Evolutionary conservation across 1,140 invertebrate species (phyloP), one percentile per base, ranked within the genome.

Genomic region (Philaenus spumarius): DNA sequence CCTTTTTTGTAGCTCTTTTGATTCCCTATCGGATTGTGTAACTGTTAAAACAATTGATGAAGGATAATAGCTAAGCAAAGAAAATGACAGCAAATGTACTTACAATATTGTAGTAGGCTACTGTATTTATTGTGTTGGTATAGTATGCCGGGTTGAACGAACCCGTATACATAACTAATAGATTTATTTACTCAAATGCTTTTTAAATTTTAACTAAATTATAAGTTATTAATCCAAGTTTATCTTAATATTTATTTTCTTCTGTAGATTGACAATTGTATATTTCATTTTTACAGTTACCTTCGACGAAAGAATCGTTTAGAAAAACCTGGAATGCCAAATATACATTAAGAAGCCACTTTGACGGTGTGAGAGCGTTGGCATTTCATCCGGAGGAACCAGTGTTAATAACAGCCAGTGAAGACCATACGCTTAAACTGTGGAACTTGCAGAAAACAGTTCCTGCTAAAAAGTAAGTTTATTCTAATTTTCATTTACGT

Each of bases 391-490:
- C 97, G 35, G 86, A 87, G 53, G 96, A 99, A 73, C 89, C 96
- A 40, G 93, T 98, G 46, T 78, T 99, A 46, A 92, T 99, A 66
- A 98, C 97, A 12, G 97, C 95, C 5, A 96, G 93, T 50, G 97
- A 99, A 77, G 97, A 99, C 80, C 93, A 97, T 71, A 99, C 97
- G 45, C 78, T 98, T 0, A 99, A 99, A 80, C 76, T 99, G 63
- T 99, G 97, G 97, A 98, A 99, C 82, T 78, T 99, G 65, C 93
- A 97, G 72, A 97, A 97, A 78, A 97, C 95, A 63, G 90, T 93
- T 62, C 90, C 93, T 68, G 91, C 93, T 51, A 98, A 98, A 81
- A 97, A 97, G 83, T 94, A 75, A 69, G 69, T 72, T 37, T 42
- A 51, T 19, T 55, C n/a, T 50, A 43, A 15, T 43, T 11, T 9